phyloP scores from a whole-genome alignment of 2,888 invertebrate species.

The Sturmia bella region DNA sequence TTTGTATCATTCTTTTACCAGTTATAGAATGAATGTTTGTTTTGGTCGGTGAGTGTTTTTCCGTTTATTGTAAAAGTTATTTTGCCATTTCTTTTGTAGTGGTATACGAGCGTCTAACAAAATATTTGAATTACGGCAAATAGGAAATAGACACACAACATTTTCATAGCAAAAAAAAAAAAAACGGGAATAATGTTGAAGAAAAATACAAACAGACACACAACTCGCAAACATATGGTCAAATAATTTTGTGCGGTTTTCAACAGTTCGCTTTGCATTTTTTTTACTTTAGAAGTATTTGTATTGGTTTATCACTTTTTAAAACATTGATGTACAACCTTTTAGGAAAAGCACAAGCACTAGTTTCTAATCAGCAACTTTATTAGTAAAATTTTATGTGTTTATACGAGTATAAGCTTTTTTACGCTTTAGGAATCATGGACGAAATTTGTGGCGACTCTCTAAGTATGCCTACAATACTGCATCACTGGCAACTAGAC shows the following conservation, averaged over 20 bases:
- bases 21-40: constrained; percentile 27
- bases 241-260: constrained; percentile 79
- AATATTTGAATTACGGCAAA: constrained; percentile 48
- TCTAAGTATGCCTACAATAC: no score
- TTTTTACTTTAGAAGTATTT: constrained; percentile 7
- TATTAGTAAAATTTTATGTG: neutral
- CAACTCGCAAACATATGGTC: constrained; percentile 73
- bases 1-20: constrained; percentile 25
- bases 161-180: no score
- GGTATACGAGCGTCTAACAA: constrained; percentile 30
- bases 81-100: constrained; percentile 31
- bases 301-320: constrained; percentile 29
- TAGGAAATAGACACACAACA: constrained; percentile 31
- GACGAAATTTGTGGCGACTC: no score
- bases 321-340: constrained; percentile 33
- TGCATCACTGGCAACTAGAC: no score
- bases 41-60: neutral
- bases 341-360: neutral
- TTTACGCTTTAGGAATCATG: no score
- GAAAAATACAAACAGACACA: constrained; percentile 44
- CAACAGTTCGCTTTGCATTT: constrained; percentile 66
- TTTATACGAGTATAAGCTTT: neutral
- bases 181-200: neutral
- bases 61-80: constrained; percentile 49
- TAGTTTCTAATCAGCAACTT: neutral